phyloP scores from a whole-genome alignment of 2,113 vertebrate species.

The Pteronura brasiliensis region DNA sequence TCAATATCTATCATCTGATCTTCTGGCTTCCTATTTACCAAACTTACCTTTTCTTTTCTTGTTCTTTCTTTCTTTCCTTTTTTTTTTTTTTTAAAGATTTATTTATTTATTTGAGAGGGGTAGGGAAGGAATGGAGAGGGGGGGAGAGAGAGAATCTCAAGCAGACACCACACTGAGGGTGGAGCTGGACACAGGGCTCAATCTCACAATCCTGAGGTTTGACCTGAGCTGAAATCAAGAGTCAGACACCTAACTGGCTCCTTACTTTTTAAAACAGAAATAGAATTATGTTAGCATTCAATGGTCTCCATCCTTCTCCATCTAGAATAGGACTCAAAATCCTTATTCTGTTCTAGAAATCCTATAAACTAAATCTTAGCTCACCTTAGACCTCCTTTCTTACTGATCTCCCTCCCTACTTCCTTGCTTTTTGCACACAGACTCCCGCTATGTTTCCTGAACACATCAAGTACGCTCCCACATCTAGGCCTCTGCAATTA shows the following conservation, averaged over 20 bases:
- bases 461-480: background rate
- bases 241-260: background rate
- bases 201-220: background rate
- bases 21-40: background rate
- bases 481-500: background rate
- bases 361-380: background rate
- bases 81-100: background rate
- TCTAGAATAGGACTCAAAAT: background rate
- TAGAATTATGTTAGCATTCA: background rate
- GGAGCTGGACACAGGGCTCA: background rate
- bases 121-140: too few species aligned
- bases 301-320: background rate
- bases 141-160: background rate
- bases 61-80: too few species aligned
- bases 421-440: accelerated
- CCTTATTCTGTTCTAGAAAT: background rate
- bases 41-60: background rate
- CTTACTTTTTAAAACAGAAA: background rate
- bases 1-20: background rate
- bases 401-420: background rate
- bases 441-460: background rate
- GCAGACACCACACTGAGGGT: background rate
- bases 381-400: background rate
- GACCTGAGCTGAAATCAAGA: background rate
- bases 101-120: background rate